Conservation (phyloP, 2,888 invertebrate genomes). For the Sepioteuthis lessoniana region DNA sequence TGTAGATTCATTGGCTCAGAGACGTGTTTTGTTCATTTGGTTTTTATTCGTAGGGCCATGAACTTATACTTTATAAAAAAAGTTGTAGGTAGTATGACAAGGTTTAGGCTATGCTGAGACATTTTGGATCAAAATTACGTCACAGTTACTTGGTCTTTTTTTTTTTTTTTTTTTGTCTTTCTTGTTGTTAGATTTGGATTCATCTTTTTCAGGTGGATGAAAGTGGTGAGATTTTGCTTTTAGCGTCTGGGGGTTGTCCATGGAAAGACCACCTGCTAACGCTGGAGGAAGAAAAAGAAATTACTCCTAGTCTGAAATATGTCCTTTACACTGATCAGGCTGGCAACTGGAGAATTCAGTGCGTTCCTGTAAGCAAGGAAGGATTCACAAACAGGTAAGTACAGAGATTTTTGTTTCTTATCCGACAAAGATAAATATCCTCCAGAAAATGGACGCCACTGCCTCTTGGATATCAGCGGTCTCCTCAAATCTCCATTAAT, state of each 20-base stretch:
- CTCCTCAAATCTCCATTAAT: too few species aligned
- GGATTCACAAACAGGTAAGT: conserved; percentile 72
- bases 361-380: conserved; percentile 81
- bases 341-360: conserved; percentile 87
- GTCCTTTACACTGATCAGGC: conserved; percentile 80
- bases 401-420: too few species aligned
- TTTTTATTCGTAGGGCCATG: too few species aligned
- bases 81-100: too few species aligned
- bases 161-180: not conserved
- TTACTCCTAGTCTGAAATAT: conserved; percentile 77
- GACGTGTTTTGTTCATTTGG: too few species aligned
- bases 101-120: too few species aligned
- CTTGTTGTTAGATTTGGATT: not conserved
- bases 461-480: too few species aligned
- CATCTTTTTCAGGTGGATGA: conserved; percentile 78
- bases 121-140: too few species aligned
- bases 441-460: not conserved
- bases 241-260: conserved; percentile 82
- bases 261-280: conserved; percentile 93
- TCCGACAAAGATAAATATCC: not conserved
- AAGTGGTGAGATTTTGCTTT: conserved; percentile 87
- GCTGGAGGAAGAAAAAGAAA: conserved; percentile 83
- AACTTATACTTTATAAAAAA: too few species aligned
- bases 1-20: too few species aligned
- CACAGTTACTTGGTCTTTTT: not conserved